phyloP scores from a whole-genome alignment of 2,113 vertebrate species.

The Chlamydotis undulata region DNA sequence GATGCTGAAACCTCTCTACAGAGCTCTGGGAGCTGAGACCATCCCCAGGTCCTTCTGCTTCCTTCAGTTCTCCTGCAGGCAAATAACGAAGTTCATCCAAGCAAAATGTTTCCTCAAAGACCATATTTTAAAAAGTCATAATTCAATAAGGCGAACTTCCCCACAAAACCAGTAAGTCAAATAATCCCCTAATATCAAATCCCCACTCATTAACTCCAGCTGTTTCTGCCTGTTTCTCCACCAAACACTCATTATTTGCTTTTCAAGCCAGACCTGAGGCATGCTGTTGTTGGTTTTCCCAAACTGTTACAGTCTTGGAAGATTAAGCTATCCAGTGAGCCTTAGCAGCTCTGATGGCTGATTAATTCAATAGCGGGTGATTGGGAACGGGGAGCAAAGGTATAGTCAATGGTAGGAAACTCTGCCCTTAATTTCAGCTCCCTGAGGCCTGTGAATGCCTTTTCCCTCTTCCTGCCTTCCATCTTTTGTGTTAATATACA shows the following conservation, averaged over 20 bases:
- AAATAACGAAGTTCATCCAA: constrained; percentile 16
- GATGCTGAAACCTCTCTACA: not conserved
- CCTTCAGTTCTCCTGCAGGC: not conserved
- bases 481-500: not conserved
- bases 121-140: constrained; percentile 34
- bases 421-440: not conserved
- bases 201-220: constrained; percentile 36
- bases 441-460: not conserved
- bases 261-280: constrained; percentile 5
- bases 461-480: not conserved
- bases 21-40: not conserved
- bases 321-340: not conserved
- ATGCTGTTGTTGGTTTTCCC: constrained; percentile 10
- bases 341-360: not conserved
- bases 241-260: not conserved
- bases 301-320: not conserved
- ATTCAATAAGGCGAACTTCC: constrained; percentile 49
- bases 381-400: not conserved
- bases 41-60: not conserved
- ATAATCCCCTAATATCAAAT: constrained; percentile 30
- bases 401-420: not conserved
- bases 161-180: constrained; percentile 23
- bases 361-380: not conserved
- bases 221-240: not conserved
- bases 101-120: constrained; percentile 34